Conservation (phyloP, 2,113 vertebrate genomes). For the Apodemus speciosus region DNA sequence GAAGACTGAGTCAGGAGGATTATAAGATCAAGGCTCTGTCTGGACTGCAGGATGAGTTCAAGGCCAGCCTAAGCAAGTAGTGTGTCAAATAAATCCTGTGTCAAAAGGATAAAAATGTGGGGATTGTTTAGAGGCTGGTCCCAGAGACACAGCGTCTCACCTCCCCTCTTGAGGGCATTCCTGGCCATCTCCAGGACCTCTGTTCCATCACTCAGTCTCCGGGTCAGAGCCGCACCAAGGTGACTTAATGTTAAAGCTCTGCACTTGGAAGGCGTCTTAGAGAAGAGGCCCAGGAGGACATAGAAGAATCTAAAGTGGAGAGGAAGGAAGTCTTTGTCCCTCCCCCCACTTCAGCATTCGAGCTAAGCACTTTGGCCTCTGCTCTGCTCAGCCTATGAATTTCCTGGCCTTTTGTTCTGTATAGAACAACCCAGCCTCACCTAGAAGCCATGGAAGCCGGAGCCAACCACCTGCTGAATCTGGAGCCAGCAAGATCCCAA, state of each 20-base stretch:
- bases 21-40: not conserved
- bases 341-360: no score
- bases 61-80: not conserved
- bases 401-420: no score
- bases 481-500: no score
- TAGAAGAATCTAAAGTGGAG: not conserved
- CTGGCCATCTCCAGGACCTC: accelerated
- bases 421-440: no score
- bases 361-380: no score
- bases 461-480: no score
- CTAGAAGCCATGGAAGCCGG: no score
- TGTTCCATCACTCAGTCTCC: no score
- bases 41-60: not conserved
- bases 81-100: not conserved
- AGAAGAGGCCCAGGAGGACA: not conserved
- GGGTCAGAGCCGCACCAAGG: not conserved
- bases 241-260: not conserved
- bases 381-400: no score
- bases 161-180: not conserved
- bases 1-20: not conserved
- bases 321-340: not conserved
- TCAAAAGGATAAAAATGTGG: not conserved
- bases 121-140: not conserved
- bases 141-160: not conserved
- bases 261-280: not conserved